Conservation (phyloP, 2,113 vertebrate species). For the Chamaea fasciata region DNA sequence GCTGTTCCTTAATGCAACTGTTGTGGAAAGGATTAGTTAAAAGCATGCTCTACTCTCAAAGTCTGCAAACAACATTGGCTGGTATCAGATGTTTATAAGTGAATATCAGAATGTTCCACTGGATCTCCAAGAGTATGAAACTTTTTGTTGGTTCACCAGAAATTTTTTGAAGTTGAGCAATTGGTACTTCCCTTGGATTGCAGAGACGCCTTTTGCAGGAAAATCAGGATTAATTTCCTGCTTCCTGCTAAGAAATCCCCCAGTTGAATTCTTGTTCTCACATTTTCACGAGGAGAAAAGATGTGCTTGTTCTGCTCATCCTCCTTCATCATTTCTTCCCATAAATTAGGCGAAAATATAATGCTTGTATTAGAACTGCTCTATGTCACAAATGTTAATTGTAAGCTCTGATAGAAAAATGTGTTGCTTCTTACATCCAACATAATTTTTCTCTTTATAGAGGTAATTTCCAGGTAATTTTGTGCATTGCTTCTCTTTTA, state of each 20-base stretch:
- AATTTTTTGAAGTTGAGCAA: neutral
- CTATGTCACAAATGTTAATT: neutral
- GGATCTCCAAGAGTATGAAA: neutral
- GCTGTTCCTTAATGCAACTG: neutral
- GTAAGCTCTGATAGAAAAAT: neutral
- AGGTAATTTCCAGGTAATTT: neutral
- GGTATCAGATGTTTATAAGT: accelerated
- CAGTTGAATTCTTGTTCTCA: neutral
- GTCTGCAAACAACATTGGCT: neutral
- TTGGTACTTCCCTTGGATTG: neutral
- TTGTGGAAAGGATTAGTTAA: neutral
- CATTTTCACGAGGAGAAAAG: neutral
- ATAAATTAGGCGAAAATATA: neutral
- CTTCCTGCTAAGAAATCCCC: neutral
- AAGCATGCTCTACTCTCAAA: neutral
- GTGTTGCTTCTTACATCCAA: neutral
- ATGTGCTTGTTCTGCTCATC: neutral
- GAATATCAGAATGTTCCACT: neutral
- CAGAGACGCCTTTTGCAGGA: neutral
- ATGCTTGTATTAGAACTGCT: neutral
- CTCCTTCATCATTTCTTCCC: neutral
- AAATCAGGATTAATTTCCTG: neutral
- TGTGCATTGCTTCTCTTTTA: neutral
- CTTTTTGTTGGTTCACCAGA: neutral
- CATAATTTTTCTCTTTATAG: neutral